Evolutionary conservation across 1,140 invertebrate species (phyloP), one percentile per base, ranked within the genome.

Genomic region (Danaus melanippus): DNA sequence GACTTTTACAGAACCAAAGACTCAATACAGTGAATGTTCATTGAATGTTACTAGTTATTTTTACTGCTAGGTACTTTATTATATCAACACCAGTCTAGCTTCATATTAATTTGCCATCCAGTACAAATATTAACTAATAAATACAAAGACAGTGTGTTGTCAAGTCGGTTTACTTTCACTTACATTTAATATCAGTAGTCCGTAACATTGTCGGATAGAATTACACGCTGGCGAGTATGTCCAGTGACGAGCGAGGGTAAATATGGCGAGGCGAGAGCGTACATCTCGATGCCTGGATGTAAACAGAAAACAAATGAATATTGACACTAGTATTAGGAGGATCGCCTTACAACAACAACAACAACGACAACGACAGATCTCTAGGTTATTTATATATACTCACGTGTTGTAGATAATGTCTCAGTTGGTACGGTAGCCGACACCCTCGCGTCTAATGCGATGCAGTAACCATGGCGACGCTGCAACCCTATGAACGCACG

Each of bases 291-390:
- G 83, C 84, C 81, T 84, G 79, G 82, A 55, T 67, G 69, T 76
- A 86, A 86, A 86, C 74, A 84, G 55, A 56, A 60, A 66, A 69
- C 71, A 64, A 76, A 86, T 86, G 84, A 86, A 84, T 84, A 84
- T 70, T 69, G 73, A 76, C 76, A 79, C 75, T 58, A 73, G 66
- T 82, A 78, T 82, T 82, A 79, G 71, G 68, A 50, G 50, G 70
- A 79, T 86, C 79, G 74, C 71, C 74, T 85, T 86, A 79, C 84
- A 71, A 77, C 67, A 76, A 83, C 81, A 15, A 15, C 15, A 15
- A 15, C 15, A 15, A 79, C 84, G 70, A 77, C 67, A 77, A 83
- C 81, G 82, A 84, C 82, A 78, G 80, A 32, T 32, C 70, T 66
- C 60, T 67, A 68, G 68, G 74, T 79, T 79, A 76, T 83, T 79